Evolutionary conservation across 1,140 invertebrate species (phyloP), one percentile per base, ranked within the genome.

Genomic region (Eriocheir sinensis): DNA sequence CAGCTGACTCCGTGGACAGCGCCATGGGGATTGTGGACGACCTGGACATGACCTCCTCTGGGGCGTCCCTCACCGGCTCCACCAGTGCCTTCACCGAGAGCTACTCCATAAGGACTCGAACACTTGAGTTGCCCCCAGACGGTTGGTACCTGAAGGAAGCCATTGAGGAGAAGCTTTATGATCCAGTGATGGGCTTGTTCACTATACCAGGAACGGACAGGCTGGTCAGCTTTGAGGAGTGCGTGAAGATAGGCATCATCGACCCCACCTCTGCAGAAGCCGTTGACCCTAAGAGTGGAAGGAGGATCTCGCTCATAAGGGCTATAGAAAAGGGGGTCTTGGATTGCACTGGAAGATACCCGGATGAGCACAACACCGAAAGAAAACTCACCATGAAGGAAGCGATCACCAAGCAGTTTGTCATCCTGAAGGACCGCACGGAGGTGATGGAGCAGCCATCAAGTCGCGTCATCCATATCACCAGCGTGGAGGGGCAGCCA

Each of bases 201-300:
- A 98, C 98, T 89, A 98, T 99, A 96, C 98, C 98, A 60, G 98
- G 98, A 44, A 98, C 98, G 1, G 98, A 99, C 96, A 97, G 98
- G 96, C 97, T 98, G 41, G 97, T 99, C 4, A 98, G 98, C 93
- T 98, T 99, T 96, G 97, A 98, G 96, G 98, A 99, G 96, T 99
- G 99, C 96, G 97, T 99, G 44, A 98, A 98, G 96, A 97, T 98
- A 86, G 98, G 98, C 96, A 98, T 99, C 17, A 98, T 99, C 80
- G 98, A 99, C 96, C 97, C 98, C 3, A 97, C 98, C 92, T 99
- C 98, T 2, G 98, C 98, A 38, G 96, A 97, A 38, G 98, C 99
- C 12, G 97, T 98, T 93, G 98, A 99, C 96, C 97, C 98, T 0
- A 97, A 97, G 95, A 98, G 97, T 83, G 97, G 97, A 89, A 97